phyloP scores from a whole-genome alignment of 2,113 vertebrate species.

The Chrysemys picta region DNA sequence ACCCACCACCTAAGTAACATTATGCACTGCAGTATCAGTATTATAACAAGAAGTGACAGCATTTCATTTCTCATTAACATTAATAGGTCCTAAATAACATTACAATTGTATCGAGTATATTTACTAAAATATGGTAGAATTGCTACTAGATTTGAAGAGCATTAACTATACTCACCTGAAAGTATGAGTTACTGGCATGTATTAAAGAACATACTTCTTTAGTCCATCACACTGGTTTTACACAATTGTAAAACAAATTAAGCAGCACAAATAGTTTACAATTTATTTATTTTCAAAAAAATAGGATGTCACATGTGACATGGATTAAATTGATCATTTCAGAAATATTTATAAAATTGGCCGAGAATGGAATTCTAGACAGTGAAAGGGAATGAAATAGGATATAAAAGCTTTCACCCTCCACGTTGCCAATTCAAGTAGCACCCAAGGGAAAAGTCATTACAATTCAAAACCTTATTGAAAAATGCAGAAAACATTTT shows the following conservation, averaged over 20 bases:
- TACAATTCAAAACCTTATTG: neutral
- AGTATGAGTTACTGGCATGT: neutral
- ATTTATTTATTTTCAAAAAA: neutral
- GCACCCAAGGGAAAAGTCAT: rapidly evolving
- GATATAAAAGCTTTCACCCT: neutral
- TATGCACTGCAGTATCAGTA: neutral
- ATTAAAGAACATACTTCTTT: neutral
- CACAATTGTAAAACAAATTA: neutral
- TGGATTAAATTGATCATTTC: neutral
- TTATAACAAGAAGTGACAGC: constrained; percentile 6
- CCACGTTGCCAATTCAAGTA: neutral
- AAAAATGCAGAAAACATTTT: neutral
- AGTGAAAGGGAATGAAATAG: neutral
- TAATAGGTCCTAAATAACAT: neutral
- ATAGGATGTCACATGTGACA: neutral
- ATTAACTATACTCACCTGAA: neutral
- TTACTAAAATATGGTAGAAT: neutral
- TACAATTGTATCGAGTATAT: neutral
- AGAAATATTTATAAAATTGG: neutral
- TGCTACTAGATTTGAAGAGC: neutral
- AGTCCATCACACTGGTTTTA: neutral
- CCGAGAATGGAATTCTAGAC: neutral
- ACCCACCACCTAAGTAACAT: constrained; percentile 26
- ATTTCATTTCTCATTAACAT: neutral
- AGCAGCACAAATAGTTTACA: neutral